Conservation (phyloP, 1,140 invertebrate species). For the Brachionus koreanus region DNA sequence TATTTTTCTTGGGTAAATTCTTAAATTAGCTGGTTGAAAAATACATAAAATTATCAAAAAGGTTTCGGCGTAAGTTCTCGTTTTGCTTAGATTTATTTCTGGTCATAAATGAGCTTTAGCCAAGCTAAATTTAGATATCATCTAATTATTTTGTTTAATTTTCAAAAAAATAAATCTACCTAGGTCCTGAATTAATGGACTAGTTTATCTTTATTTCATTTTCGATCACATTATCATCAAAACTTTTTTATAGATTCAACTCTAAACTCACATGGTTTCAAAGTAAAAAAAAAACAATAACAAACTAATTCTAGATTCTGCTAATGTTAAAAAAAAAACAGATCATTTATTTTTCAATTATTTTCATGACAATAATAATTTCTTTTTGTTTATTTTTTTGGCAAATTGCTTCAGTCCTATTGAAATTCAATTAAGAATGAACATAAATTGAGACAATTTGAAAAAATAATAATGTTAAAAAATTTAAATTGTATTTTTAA, state of each 20-base stretch:
- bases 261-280: neutral
- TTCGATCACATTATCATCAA: neutral
- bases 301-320: neutral
- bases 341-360: neutral
- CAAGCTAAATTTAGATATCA: too few species aligned
- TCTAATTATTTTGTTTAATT: too few species aligned
- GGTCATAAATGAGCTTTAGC: neutral
- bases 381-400: constrained; percentile 17
- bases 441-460: neutral
- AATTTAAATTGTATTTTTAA: constrained; percentile 18
- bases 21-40: neutral
- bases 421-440: constrained; percentile 16
- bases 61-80: neutral
- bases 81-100: neutral
- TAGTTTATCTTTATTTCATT: neutral
- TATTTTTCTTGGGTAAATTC: neutral
- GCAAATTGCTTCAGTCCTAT: constrained; percentile 4
- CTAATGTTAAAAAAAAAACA: constrained; percentile 22
- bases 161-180: too few species aligned
- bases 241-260: neutral
- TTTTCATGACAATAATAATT: neutral
- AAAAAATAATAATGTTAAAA: constrained; percentile 16
- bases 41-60: neutral
- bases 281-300: constrained; percentile 16
- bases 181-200: neutral